A percentile compares a stretch with the other conserved stretches of the same genome.
Conservation (phyloP, 2,797 vertebrate genomes). For the Chrysolophus pictus region DNA sequence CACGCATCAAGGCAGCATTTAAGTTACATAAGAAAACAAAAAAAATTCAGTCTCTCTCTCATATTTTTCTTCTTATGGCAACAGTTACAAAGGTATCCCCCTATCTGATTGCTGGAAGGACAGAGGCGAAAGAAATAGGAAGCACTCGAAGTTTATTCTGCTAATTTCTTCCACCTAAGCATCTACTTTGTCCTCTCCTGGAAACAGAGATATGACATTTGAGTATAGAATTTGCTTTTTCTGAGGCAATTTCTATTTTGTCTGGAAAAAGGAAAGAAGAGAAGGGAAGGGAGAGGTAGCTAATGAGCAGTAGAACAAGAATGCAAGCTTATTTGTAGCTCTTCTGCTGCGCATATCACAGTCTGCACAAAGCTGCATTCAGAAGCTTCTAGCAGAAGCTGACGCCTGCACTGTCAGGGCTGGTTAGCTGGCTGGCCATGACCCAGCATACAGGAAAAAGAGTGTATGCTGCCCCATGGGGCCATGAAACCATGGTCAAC, state of each 20-base stretch:
- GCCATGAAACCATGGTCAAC: background rate
- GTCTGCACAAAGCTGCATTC: fast-evolving
- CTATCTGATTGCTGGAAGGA: background rate
- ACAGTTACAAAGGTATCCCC: background rate
- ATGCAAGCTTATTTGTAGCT: background rate
- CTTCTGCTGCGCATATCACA: background rate
- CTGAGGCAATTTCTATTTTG: background rate
- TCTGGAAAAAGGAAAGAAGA: background rate
- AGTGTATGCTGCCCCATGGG: fast-evolving
- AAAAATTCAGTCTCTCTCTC: background rate
- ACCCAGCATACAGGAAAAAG: background rate
- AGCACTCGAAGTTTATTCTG: background rate
- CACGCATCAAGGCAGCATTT: background rate
- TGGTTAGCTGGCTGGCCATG: background rate
- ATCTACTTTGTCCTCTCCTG: background rate
- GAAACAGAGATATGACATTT: background rate
- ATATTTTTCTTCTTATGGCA: background rate
- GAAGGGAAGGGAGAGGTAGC: background rate
- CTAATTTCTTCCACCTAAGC: background rate
- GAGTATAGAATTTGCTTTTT: background rate
- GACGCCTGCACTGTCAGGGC: background rate
- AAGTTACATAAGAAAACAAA: background rate
- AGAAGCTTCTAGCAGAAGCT: background rate
- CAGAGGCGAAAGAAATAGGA: background rate
- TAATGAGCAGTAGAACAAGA: background rate